Percentiles rank a stretch among this genome's conserved stretches.
Conservation (phyloP, 2,113 vertebrate species). For the Alethe castanea region DNA sequence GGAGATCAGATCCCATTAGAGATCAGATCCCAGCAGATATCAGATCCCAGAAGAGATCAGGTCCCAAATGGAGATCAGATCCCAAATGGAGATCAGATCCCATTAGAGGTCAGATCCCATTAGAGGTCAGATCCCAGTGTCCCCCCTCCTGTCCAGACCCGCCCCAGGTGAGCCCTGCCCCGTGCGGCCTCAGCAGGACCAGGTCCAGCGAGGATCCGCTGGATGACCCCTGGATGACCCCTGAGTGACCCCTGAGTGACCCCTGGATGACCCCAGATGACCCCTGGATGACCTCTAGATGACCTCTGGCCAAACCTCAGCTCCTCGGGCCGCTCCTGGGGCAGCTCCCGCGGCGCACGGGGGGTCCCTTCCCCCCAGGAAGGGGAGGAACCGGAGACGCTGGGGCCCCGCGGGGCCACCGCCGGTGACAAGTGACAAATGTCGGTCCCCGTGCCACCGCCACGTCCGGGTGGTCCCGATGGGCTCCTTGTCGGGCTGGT, state of each 20-base stretch:
- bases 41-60: too few relatives aligned
- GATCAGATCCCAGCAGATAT: too few relatives aligned
- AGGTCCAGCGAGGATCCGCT: not conserved
- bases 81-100: too few relatives aligned
- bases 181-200: too few relatives aligned
- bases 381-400: not conserved
- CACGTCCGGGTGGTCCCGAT: fast-evolving
- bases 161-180: not conserved
- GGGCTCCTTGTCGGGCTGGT: not conserved
- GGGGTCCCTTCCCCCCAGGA: not conserved
- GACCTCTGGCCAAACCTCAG: too few relatives aligned
- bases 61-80: too few relatives aligned
- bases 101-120: too few relatives aligned
- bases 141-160: fast-evolving
- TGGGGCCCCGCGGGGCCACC: not conserved
- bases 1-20: too few relatives aligned
- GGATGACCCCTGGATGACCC: too few relatives aligned
- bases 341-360: not conserved
- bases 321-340: fast-evolving
- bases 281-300: not conserved
- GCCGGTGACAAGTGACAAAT: not conserved
- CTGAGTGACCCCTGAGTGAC: not conserved
- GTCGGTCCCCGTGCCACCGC: not conserved
- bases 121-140: too few relatives aligned
- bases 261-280: not conserved